Conservation (phyloP, 2,113 vertebrate species). For the Podilymbus podiceps region DNA sequence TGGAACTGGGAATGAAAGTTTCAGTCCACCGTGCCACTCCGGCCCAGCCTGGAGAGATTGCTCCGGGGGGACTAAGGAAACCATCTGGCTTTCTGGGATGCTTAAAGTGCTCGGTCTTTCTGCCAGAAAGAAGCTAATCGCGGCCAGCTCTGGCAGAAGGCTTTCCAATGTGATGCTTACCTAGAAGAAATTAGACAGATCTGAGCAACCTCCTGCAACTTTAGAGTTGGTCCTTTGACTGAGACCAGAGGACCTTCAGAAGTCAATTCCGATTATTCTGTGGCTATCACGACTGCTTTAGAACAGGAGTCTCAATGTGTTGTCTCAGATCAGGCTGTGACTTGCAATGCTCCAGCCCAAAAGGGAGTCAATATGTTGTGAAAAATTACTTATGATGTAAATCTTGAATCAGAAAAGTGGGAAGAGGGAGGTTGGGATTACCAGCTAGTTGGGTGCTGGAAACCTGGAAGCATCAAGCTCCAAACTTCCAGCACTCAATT, state of each 20-base stretch:
- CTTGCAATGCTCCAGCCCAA: neutral
- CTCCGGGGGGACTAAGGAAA: neutral
- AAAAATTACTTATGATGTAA: neutral
- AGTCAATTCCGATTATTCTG: neutral
- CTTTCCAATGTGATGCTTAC: neutral
- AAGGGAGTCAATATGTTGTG: neutral
- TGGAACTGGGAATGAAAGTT: neutral
- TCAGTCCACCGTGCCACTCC: neutral
- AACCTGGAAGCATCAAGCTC: accelerated
- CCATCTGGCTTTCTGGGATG: neutral
- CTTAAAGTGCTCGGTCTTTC: neutral
- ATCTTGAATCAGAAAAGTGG: neutral
- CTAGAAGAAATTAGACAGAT: neutral
- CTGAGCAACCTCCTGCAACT: neutral
- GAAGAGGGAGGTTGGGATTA: neutral
- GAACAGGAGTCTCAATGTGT: neutral
- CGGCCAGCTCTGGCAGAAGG: neutral
- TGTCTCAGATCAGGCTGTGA: neutral
- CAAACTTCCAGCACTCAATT: neutral
- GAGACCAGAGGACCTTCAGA: neutral
- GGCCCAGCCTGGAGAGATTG: neutral
- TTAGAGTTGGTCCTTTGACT: neutral
- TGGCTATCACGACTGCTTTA: neutral
- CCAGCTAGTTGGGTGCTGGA: neutral
- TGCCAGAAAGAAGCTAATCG: neutral